These are phyloP conservation scores for Anguilla obscura DNA, from an alignment of 2,797 vertebrate species.

Conservation along the genomic window DNA sequence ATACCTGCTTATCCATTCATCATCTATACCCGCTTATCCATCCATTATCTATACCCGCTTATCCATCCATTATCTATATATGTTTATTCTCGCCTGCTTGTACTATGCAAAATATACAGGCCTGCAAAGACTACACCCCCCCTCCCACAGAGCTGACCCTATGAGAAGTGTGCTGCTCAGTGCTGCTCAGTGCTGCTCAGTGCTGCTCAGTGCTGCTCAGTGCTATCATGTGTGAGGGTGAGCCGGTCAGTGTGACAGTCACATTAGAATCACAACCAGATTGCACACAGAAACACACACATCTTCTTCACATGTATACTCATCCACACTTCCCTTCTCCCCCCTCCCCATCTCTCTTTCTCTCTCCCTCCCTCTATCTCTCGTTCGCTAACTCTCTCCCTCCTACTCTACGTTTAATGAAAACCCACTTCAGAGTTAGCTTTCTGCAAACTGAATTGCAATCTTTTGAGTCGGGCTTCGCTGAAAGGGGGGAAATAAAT, in stretches of 20 bases:
- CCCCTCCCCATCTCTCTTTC: constrained; percentile 37
- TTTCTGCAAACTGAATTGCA: neutral
- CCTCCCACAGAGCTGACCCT: too few species aligned
- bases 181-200: too few species aligned
- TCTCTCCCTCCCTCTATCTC: neutral
- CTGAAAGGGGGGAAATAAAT: neutral
- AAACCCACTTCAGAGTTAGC: neutral
- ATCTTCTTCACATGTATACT: neutral
- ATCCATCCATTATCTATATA: too few species aligned
- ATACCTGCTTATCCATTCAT: too few species aligned
- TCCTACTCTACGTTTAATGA: neutral
- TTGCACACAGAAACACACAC: neutral
- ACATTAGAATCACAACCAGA: neutral
- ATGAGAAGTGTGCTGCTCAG: too few species aligned
- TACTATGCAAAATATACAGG: too few species aligned
- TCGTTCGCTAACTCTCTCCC: neutral
- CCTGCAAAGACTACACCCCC: too few species aligned
- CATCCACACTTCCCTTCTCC: constrained; percentile 30
- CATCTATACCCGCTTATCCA: too few species aligned
- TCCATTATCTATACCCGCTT: too few species aligned
- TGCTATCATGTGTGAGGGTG: too few species aligned
- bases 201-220: too few species aligned
- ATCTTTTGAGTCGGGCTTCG: neutral
- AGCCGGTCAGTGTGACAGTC: neutral
- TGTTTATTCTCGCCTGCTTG: too few species aligned